Percentiles rank a stretch among this genome's conserved stretches.
Evolutionary conservation across 2,113 vertebrate species (phyloP).

Genomic region (Festucalex cinctus): DNA sequence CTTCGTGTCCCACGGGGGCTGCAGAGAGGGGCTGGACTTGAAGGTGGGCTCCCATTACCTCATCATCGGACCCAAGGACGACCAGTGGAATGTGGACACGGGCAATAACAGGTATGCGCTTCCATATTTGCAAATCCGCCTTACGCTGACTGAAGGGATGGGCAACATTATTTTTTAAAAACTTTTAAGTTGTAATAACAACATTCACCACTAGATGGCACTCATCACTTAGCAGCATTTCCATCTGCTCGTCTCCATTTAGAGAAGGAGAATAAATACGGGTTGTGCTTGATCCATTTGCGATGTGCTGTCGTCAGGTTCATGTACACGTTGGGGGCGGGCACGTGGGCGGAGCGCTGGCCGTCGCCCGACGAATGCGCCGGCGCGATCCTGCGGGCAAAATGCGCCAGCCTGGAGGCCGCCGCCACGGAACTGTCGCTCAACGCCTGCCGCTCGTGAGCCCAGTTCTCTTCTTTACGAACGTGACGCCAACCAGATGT

Average conservation of each 20-base stretch:
- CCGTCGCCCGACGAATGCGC: constrained; percentile 56
- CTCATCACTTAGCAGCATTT: too few species aligned
- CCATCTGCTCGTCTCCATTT: too few species aligned
- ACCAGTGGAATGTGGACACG: constrained; percentile 58
- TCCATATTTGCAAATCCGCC: too few species aligned
- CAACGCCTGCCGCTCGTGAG: constrained; percentile 48
- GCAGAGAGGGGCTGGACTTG: constrained; percentile 61
- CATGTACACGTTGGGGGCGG: constrained; percentile 65
- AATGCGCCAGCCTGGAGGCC: constrained; percentile 44
- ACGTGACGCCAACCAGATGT: background rate
- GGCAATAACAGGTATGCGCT: constrained; percentile 43
- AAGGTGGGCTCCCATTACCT: constrained; percentile 63
- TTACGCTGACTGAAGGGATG: too few species aligned
- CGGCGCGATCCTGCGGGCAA: constrained; percentile 22
- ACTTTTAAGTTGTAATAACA: background rate
- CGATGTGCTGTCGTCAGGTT: constrained; percentile 34
- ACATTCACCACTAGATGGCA: too few species aligned
- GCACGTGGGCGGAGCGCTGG: constrained; percentile 73
- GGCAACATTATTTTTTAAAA: too few species aligned
- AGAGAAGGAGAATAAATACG: too few species aligned
- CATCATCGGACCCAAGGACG: constrained; percentile 63
- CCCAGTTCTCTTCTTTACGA: background rate
- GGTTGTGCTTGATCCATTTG: background rate
- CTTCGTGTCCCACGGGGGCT: constrained; percentile 70
- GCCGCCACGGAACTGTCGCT: constrained; percentile 31